Percentiles rank a stretch among this genome's conserved stretches.
These are phyloP conservation scores for Trematomus loennbergii DNA, from an alignment of 2,113 vertebrate genomes.

Conservation along the genomic window DNA sequence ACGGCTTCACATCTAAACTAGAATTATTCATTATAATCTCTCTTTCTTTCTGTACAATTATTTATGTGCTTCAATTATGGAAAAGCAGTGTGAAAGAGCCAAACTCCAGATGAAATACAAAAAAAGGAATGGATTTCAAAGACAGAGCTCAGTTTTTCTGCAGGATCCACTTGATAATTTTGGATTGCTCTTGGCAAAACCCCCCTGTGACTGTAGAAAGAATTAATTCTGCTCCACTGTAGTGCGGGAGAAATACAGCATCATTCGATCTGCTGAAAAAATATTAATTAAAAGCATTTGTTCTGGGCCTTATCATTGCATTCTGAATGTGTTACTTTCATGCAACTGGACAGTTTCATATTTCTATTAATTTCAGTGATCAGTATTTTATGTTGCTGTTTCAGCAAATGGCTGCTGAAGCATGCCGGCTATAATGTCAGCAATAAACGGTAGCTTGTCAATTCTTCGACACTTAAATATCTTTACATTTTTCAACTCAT, in stretches of 20 bases:
- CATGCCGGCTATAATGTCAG: not conserved
- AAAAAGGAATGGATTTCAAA: slow-evolving; percentile 59
- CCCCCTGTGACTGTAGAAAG: slow-evolving; percentile 16
- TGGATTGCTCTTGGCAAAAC: slow-evolving; percentile 49
- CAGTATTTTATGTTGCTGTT: not conserved
- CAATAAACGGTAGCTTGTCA: not conserved
- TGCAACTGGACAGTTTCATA: not conserved
- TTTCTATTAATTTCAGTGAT: slow-evolving; percentile 25
- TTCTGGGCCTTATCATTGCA: slow-evolving; percentile 10
- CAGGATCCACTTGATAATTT: slow-evolving; percentile 48
- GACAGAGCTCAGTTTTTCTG: slow-evolving; percentile 17
- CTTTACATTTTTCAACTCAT: not conserved
- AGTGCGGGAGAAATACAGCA: slow-evolving; percentile 21
- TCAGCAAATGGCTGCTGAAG: slow-evolving; percentile 9
- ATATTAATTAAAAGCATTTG: slow-evolving; percentile 28
- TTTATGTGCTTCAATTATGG: slow-evolving; percentile 75
- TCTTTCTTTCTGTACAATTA: slow-evolving; percentile 74
- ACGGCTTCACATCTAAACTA: slow-evolving; percentile 62
- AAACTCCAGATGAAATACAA: slow-evolving; percentile 45
- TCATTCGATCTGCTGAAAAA: slow-evolving; percentile 9
- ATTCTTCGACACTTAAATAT: not conserved
- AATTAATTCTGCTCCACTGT: slow-evolving; percentile 43
- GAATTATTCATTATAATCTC: slow-evolving; percentile 73
- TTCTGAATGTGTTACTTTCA: slow-evolving; percentile 19
- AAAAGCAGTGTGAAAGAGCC: slow-evolving; percentile 56